Evolutionary conservation across 2,888 invertebrate species (phyloP), one percentile per base, ranked within the genome.

Genomic region (Coleophora deauratella): DNA sequence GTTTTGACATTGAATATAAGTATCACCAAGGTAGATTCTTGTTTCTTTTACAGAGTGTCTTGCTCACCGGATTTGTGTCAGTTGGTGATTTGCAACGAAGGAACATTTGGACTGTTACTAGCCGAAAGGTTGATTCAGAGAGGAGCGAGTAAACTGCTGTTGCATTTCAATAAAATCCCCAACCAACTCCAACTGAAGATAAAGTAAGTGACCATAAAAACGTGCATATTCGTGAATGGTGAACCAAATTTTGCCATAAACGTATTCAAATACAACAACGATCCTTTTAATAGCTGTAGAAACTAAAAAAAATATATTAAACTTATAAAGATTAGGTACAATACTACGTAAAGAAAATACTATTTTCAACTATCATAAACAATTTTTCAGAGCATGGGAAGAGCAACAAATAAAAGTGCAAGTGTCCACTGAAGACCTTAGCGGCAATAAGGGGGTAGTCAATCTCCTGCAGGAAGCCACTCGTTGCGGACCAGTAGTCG

Each of bases 101-200:
- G 62, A 27, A 37, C 46, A 0, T 45, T 63, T 9, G 63, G 65
- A 9, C 27, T 64, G 8, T 58, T 62, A 30, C 39, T 70, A 11
- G 62, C 61, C 3, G 62, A 69, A 3, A 58, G 49, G 43, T 48
- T 76, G 2, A 50, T 72, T 1, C 46, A 45, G 12, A 56, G 62
- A 13, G 74, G 75, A 1, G 71, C 66, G 2, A 68, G 38, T 32
- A 67, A 62, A 33, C 38, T 73, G 8, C 43, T 54, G 11, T 8
- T 72, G 1, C 57, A 66, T 40, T 46, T 49, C 30, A 8, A 13
- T 6, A 31, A 10, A 10, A 10, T 4, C 10, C 31, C 2, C 10
- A 27, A 13, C 12, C 42, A 7, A 11, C 28, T 21, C 33, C 11
- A 34, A 41, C 9, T 49, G 38, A 44, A n/a, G 15, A 37, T 39